Percentiles rank a stretch among this genome's conserved stretches.
phyloP scores from a whole-genome alignment of 2,888 invertebrate species.

The Allophyes oxyacanthae region DNA sequence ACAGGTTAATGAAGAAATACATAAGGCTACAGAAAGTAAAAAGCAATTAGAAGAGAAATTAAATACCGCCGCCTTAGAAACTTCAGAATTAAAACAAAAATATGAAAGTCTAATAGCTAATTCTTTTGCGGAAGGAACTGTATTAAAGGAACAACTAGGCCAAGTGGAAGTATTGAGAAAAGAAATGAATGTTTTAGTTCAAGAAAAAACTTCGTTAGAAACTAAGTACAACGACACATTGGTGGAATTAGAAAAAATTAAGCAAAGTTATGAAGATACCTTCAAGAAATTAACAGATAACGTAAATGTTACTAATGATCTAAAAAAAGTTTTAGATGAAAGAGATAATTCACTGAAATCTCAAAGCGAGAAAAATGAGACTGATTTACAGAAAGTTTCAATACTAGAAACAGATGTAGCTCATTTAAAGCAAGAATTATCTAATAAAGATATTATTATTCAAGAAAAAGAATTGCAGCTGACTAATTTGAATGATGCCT shows the following conservation, averaged over 20 bases:
- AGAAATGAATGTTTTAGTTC: slow-evolving; percentile 72
- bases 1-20: slow-evolving; percentile 76
- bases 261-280: slow-evolving; percentile 67
- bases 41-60: slow-evolving; percentile 84
- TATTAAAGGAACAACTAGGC: slow-evolving; percentile 77
- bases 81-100: slow-evolving; percentile 78
- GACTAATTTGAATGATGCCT: slow-evolving; percentile 68
- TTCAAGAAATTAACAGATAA: slow-evolving; percentile 72
- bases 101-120: slow-evolving; percentile 81
- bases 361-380: slow-evolving; percentile 69
- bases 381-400: slow-evolving; percentile 69
- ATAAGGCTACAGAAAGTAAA: slow-evolving; percentile 79
- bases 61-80: slow-evolving; percentile 76
- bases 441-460: slow-evolving; percentile 66
- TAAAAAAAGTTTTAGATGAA: slow-evolving; percentile 73
- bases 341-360: slow-evolving; percentile 75
- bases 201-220: slow-evolving; percentile 77
- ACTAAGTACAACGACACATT: slow-evolving; percentile 68
- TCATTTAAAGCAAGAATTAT: slow-evolving; percentile 69
- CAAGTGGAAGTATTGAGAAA: slow-evolving; percentile 77
- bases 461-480: slow-evolving; percentile 74
- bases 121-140: slow-evolving; percentile 80
- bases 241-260: slow-evolving; percentile 70
- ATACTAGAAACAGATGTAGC: slow-evolving; percentile 71
- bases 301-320: slow-evolving; percentile 59